Conservation (phyloP, 2,888 invertebrate genomes). For the Hypselothyrea guttata region DNA sequence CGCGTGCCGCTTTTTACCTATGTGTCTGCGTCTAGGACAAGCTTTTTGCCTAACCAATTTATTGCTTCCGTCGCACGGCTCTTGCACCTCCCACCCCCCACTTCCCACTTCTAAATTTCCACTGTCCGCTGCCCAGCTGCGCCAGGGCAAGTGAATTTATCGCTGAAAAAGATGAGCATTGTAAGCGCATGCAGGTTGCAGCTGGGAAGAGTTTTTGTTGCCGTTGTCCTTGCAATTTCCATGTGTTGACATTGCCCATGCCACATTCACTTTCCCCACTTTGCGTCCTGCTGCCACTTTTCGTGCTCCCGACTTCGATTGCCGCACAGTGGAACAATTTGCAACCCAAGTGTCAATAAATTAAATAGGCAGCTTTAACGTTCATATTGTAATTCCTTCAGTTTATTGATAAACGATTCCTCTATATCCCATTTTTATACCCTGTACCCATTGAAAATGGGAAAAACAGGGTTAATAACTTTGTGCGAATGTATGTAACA, state of each 20-base stretch:
- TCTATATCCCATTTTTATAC: too few relatives aligned
- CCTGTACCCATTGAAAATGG: too few relatives aligned
- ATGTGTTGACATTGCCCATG: slow-evolving; percentile 69
- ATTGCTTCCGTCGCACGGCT: slow-evolving; percentile 61
- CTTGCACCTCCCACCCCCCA: slow-evolving; percentile 1
- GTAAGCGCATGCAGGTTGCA: too few relatives aligned
- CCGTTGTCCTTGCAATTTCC: slow-evolving; percentile 70
- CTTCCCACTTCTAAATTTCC: too few relatives aligned
- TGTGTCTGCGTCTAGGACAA: slow-evolving; percentile 68
- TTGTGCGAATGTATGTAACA: too few relatives aligned
- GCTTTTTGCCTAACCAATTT: slow-evolving; percentile 75
- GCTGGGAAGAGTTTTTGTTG: not conserved
- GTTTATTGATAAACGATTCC: too few relatives aligned
- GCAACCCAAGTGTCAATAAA: too few relatives aligned
- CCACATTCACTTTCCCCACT: slow-evolving; percentile 23
- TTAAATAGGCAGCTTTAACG: too few relatives aligned
- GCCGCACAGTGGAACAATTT: slow-evolving; percentile 7
- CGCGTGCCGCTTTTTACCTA: slow-evolving; percentile 52
- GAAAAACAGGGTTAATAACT: too few relatives aligned
- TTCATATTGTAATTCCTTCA: too few relatives aligned
- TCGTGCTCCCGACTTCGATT: slow-evolving; percentile 14
- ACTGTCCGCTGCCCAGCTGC: not conserved
- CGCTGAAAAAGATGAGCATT: too few relatives aligned
- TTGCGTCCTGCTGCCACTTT: slow-evolving; percentile 32
- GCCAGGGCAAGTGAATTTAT: too few relatives aligned